These are phyloP conservation scores for Mobula birostris DNA, from an alignment of 2,113 vertebrate genomes.

Conservation along the genomic window DNA sequence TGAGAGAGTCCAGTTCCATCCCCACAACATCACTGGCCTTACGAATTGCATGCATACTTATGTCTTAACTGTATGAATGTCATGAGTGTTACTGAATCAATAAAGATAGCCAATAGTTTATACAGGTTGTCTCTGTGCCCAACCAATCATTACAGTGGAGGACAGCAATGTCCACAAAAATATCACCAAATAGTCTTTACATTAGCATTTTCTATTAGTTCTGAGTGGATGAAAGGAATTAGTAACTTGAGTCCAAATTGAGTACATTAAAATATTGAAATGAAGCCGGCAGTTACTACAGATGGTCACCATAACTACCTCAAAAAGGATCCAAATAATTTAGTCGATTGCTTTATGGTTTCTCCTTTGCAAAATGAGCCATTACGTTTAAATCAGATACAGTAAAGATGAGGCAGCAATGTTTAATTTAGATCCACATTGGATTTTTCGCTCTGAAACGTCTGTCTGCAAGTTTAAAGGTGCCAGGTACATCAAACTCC, in stretches of 20 bases:
- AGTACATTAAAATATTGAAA: neutral
- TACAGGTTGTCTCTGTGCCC: no score
- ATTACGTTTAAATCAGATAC: neutral
- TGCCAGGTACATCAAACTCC: neutral
- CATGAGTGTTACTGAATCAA: no score
- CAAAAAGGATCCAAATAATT: neutral
- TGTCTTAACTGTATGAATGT: no score
- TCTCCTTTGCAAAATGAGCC: neutral
- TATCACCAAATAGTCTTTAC: neutral
- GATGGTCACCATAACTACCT: neutral
- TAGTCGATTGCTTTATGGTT: neutral
- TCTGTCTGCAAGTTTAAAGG: neutral
- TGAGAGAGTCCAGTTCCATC: no score
- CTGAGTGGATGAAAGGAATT: neutral
- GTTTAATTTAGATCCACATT: neutral
- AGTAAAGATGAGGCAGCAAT: neutral
- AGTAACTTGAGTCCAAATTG: neutral
- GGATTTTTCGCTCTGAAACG: neutral
- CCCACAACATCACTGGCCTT: no score
- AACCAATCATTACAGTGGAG: no score
- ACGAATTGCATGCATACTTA: no score
- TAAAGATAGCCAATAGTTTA: no score
- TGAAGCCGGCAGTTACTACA: neutral
- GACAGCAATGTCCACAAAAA: no score
- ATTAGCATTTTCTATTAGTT: neutral